These are phyloP conservation scores for Sander vitreus DNA, from an alignment of 2,113 vertebrate genomes.

Conservation along the genomic window DNA sequence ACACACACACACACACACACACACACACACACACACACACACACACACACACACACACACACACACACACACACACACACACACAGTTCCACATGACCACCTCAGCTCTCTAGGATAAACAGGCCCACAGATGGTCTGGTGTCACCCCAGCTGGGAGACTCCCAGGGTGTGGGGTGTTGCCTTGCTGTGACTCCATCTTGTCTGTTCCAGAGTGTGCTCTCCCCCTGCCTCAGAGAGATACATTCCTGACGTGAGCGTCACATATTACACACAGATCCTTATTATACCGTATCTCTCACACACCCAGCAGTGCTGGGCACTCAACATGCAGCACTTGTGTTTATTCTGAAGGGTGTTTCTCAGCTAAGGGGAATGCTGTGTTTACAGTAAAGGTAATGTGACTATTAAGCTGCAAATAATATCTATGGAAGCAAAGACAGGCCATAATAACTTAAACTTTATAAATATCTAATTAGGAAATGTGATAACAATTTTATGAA, in stretches of 20 bases:
- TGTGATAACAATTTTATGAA: not conserved
- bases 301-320: not conserved
- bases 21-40: conserved; percentile 5
- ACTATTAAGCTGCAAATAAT: not conserved
- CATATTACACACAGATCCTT: conserved; percentile 36
- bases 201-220: conserved; percentile 51
- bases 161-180: conserved; percentile 68
- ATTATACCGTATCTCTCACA: conserved; percentile 13
- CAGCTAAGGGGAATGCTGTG: not conserved
- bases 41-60: not conserved
- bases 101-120: conserved; percentile 64
- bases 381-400: not conserved
- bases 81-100: conserved; percentile 53
- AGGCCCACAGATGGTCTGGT: conserved; percentile 79
- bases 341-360: conserved; percentile 56
- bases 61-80: conserved; percentile 7
- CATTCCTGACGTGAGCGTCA: conserved; percentile 46
- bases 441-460: not conserved
- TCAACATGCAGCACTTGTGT: conserved; percentile 1
- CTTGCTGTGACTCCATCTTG: conserved; percentile 80
- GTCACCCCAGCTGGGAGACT: conserved; percentile 78
- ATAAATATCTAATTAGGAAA: not conserved
- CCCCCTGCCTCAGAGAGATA: conserved; percentile 17
- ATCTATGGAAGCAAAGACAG: not conserved
- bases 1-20: not conserved